Conservation (phyloP, 2,797 vertebrate species). For the Hoplostethus mediterraneus region DNA sequence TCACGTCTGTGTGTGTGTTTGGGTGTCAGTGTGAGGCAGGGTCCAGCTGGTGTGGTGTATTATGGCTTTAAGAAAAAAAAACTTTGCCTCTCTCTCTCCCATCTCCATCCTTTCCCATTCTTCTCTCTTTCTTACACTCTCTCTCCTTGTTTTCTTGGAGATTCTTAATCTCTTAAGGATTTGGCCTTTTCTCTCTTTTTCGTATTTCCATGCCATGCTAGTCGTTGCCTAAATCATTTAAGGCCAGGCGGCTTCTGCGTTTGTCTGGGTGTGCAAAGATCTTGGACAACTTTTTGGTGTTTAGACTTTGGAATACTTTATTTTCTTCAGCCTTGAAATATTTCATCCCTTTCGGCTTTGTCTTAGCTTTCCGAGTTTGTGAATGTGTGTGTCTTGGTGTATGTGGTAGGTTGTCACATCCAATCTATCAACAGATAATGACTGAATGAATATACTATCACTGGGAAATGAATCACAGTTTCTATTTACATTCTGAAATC, state of each 20-base stretch:
- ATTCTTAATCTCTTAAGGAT: slow-evolving; percentile 62
- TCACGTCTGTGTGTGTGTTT: slow-evolving; percentile 58
- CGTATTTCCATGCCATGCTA: slow-evolving; percentile 32
- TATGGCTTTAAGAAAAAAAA: slow-evolving; percentile 44
- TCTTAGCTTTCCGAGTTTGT: slow-evolving; percentile 26
- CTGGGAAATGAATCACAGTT: neutral
- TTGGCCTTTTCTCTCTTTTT: slow-evolving; percentile 54
- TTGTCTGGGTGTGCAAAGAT: slow-evolving; percentile 45
- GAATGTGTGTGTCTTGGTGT: neutral
- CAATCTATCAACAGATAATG: no score
- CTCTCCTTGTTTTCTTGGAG: slow-evolving; percentile 42
- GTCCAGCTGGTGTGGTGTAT: slow-evolving; percentile 77
- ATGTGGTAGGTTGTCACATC: neutral
- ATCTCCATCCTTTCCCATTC: slow-evolving; percentile 37
- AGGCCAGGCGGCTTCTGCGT: slow-evolving; percentile 34
- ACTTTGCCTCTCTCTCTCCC: slow-evolving; percentile 1
- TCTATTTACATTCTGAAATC: neutral
- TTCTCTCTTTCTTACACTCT: slow-evolving; percentile 36
- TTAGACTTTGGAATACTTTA: slow-evolving; percentile 32
- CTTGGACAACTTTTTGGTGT: slow-evolving; percentile 41
- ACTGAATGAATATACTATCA: neutral
- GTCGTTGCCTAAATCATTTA: slow-evolving; percentile 55
- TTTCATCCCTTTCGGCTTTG: slow-evolving; percentile 29
- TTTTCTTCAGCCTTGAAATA: slow-evolving; percentile 27
- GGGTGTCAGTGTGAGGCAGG: slow-evolving; percentile 70